Conservation (phyloP, 2,797 vertebrate genomes). For the Poeciliopsis paucimaculata region DNA sequence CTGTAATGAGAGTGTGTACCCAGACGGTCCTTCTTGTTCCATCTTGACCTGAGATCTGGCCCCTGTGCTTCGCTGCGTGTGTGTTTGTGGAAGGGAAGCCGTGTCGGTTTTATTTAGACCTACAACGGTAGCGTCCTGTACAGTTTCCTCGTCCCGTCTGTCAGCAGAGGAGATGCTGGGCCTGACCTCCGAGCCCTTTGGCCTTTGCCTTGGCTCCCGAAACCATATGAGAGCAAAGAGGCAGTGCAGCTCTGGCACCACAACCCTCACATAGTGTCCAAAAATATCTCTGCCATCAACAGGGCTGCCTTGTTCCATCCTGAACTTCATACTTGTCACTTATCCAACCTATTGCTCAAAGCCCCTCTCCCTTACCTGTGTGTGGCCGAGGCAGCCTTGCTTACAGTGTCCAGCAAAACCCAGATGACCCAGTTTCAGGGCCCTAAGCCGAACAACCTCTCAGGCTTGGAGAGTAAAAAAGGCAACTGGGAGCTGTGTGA, state of each 20-base stretch:
- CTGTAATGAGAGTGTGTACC: conserved; percentile 47
- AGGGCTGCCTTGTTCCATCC: conserved; percentile 55
- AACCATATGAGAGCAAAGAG: conserved; percentile 46
- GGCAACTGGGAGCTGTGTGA: conserved; percentile 63
- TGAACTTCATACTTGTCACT: conserved; percentile 67
- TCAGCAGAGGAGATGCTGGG: conserved; percentile 67
- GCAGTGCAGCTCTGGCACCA: conserved; percentile 60
- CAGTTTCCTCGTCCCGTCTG: conserved; percentile 57
- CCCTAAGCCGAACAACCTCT: conserved; percentile 67
- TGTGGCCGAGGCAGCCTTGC: conserved; percentile 56
- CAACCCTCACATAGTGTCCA: conserved; percentile 63
- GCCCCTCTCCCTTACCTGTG: conserved; percentile 52
- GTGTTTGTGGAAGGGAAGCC: conserved; percentile 31
- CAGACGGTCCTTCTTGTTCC: conserved; percentile 63
- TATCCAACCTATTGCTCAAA: conserved; percentile 47
- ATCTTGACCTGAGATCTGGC: conserved; percentile 56
- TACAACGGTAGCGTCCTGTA: conserved; percentile 43
- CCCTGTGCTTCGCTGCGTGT: conserved; percentile 5
- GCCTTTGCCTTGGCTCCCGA: conserved; percentile 52
- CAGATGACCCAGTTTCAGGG: conserved; percentile 76
- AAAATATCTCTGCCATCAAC: conserved; percentile 70
- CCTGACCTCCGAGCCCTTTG: conserved; percentile 70
- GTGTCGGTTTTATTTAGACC: conserved; percentile 67
- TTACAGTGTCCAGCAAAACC: conserved; percentile 60
- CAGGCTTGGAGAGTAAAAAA: conserved; percentile 59